Conservation (phyloP, 2,113 vertebrate genomes). For the Psettodes erumei region DNA sequence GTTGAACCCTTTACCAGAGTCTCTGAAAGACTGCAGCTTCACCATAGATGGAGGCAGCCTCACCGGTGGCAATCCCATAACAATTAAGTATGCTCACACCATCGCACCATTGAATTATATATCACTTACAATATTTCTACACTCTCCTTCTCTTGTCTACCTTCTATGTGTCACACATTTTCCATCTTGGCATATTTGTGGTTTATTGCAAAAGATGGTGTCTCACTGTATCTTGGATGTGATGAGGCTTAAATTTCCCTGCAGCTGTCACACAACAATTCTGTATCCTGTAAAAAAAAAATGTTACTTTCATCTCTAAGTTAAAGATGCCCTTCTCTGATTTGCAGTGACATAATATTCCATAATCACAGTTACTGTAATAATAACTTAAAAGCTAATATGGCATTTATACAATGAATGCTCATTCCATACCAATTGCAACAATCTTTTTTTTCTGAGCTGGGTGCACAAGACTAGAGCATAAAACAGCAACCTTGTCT, state of each 20-base stretch:
- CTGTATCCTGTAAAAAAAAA: background rate
- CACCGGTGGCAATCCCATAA: slow-evolving; percentile 68
- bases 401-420: background rate
- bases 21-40: slow-evolving; percentile 84
- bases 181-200: background rate
- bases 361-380: background rate
- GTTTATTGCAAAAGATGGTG: background rate
- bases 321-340: background rate
- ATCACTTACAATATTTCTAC: background rate
- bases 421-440: background rate
- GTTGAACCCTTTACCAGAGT: slow-evolving; percentile 83
- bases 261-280: background rate
- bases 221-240: background rate
- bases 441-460: background rate
- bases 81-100: slow-evolving; percentile 81
- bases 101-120: too few species aligned
- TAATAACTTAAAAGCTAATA: too few species aligned
- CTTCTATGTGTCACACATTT: background rate
- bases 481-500: background rate
- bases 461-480: background rate
- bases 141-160: background rate
- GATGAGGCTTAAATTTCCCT: background rate
- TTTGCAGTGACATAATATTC: background rate
- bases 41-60: slow-evolving; percentile 85
- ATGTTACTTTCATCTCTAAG: background rate